Evolutionary conservation across 1,140 invertebrate species (phyloP), one percentile per base, ranked within the genome.

Genomic region (Penaeus vannamei): DNA sequence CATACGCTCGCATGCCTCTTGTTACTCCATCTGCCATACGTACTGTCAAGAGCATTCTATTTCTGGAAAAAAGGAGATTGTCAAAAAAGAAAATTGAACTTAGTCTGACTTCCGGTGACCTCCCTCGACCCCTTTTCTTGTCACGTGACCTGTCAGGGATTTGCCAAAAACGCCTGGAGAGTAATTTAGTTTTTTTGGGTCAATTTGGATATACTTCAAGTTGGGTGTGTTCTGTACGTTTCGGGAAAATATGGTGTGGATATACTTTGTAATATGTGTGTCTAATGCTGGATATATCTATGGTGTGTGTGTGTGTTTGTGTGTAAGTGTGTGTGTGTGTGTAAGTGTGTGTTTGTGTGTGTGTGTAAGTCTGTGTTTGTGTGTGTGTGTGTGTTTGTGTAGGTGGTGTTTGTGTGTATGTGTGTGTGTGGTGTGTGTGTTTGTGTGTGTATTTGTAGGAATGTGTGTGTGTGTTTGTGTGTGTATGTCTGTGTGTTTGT

Each of bases 371-470:
- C 17, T 72, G n/a, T 72, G n/a, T 72, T 23, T 72, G n/a, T 72
- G n/a, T 72, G n/a, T 72, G n/a, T 72, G n/a, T n/a, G n/a, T 72
- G n/a, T 72, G n/a, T 19, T 14, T 72, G n/a, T 72, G n/a, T 72
- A 72, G 17, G n/a, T 72, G 19, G 14, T 8, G 2, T 72, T 23
- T n/a, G 8, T 23, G n/a, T 72, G 8, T 72, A 72, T 72, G 8
- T 72, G 12, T 72, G n/a, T 72, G 8, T 72, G n/a, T 72, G 29
- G n/a, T 72, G n/a, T 72, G n/a, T 72, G n/a, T 72, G n/a, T 72
- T 23, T 72, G n/a, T 72, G n/a, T 72, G n/a, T 72, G n/a, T 72
- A 72, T 72, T 23, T 72, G n/a, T 72, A 72, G 17, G n/a, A 23
- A 72, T 72, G n/a, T 72, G n/a, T 72, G n/a, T 76, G 7, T 29